Evolutionary conservation across 2,888 invertebrate species (phyloP).

Genomic region (Xestia rhomboidea): DNA sequence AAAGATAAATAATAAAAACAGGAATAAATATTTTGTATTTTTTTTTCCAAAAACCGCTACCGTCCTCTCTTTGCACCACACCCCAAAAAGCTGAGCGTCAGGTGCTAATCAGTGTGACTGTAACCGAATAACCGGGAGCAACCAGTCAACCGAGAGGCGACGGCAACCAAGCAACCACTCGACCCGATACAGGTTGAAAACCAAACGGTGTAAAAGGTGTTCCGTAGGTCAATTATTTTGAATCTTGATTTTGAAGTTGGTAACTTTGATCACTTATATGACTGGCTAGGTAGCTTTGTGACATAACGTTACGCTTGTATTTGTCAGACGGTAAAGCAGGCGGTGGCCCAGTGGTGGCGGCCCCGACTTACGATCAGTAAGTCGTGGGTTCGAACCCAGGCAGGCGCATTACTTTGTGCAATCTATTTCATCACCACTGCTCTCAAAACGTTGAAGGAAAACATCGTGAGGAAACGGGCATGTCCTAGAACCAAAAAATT

Average conservation of each 20-base stretch:
- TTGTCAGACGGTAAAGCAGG: background rate
- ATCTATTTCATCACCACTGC: too few relatives aligned
- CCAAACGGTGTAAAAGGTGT: background rate
- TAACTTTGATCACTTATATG: background rate
- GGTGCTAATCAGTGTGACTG: constrained; percentile 63
- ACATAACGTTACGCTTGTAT: background rate
- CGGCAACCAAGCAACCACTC: constrained; percentile 34
- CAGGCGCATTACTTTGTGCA: too few relatives aligned
- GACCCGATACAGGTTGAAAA: constrained; percentile 9
- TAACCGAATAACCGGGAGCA: constrained; percentile 58
- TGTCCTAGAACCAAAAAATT: too few relatives aligned
- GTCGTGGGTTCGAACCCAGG: too few relatives aligned
- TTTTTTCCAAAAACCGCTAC: background rate
- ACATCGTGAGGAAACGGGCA: too few relatives aligned
- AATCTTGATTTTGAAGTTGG: constrained; percentile 3
- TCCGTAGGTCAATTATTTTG: constrained; percentile 16
- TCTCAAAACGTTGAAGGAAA: too few relatives aligned
- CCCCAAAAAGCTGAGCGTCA: constrained; percentile 50
- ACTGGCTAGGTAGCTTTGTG: background rate
- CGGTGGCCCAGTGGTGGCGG: too few relatives aligned
- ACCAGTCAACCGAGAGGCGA: constrained; percentile 48
- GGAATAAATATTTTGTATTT: rapidly evolving
- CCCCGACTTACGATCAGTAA: too few relatives aligned
- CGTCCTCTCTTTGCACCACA: constrained; percentile 11
- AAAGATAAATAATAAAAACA: background rate